These are phyloP conservation scores for Gandaritis pyraliata DNA, from an alignment of 2,888 invertebrate genomes.

Conservation along the genomic window DNA sequence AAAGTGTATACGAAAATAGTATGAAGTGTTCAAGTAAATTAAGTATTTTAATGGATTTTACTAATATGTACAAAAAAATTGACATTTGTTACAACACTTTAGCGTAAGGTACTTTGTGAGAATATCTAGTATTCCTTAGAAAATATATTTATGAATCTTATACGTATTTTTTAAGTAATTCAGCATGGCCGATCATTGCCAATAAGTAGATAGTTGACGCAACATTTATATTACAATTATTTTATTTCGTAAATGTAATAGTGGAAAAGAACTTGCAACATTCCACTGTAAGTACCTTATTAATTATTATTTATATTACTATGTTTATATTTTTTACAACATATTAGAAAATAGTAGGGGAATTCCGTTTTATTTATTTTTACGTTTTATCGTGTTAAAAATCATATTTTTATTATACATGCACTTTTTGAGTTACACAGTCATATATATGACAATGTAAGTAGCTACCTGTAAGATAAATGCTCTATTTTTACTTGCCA, in stretches of 20 bases:
- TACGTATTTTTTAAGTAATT: conserved; percentile 10
- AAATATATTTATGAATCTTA: conserved; percentile 13
- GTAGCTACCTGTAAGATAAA: conserved; percentile 40
- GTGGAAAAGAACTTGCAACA: conserved; percentile 36
- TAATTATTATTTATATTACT: conserved; percentile 31
- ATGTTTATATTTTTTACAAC: conserved; percentile 37
- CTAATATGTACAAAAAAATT: conserved; percentile 6
- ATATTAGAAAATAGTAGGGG: conserved; percentile 32
- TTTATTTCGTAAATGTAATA: conserved; percentile 25
- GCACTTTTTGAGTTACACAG: conserved; percentile 37
- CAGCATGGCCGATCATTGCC: conserved; percentile 35
- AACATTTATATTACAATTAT: conserved; percentile 26
- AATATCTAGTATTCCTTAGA: conserved; percentile 13
- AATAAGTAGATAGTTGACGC: conserved; percentile 24
- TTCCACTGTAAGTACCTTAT: conserved; percentile 40
- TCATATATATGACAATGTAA: conserved; percentile 30
- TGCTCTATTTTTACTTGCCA: conserved; percentile 29
- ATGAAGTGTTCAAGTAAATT: conserved; percentile 24
- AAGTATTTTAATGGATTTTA: conserved; percentile 15
- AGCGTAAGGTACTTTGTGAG: conserved; percentile 13
- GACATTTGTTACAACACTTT: conserved; percentile 5
- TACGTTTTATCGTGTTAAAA: conserved; percentile 31
- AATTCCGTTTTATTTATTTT: conserved; percentile 25
- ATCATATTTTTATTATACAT: conserved; percentile 36
- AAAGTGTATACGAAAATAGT: conserved; percentile 14